These are phyloP conservation scores for Gortyna flavago DNA, from an alignment of 2,888 invertebrate species.

Conservation along the genomic window DNA sequence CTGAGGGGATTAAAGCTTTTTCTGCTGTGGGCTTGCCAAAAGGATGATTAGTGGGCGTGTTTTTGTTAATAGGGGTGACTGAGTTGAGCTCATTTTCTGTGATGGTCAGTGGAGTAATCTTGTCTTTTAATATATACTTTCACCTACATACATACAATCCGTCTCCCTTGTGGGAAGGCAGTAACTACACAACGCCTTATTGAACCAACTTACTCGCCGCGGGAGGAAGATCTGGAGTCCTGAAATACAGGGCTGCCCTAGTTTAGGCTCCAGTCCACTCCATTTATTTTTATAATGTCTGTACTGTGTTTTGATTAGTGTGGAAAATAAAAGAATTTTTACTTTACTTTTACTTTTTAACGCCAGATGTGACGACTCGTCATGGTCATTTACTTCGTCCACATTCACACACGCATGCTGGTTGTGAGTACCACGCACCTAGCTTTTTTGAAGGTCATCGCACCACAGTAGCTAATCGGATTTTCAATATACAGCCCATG, in stretches of 20 bases:
- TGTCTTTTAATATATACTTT: not conserved
- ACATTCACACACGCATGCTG: not conserved
- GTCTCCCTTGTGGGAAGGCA: not conserved
- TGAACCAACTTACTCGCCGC: too few species aligned
- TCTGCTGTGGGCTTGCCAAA: conserved; percentile 45
- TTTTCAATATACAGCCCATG: not conserved
- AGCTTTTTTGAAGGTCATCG: not conserved
- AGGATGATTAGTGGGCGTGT: conserved; percentile 57
- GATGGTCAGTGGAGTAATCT: conserved; percentile 27
- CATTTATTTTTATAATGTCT: too few species aligned
- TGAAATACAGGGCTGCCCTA: too few species aligned
- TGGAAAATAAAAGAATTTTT: too few species aligned
- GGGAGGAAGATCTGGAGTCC: too few species aligned
- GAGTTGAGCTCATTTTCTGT: conserved; percentile 27
- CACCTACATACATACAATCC: not conserved
- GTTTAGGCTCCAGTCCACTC: too few species aligned
- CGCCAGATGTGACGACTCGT: too few species aligned
- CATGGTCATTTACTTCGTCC: not conserved
- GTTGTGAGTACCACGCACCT: not conserved
- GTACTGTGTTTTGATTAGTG: too few species aligned
- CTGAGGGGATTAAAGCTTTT: conserved; percentile 61
- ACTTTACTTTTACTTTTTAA: too few species aligned
- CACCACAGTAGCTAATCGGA: not conserved
- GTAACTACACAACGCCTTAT: not conserved
- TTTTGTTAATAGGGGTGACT: conserved; percentile 47